Conservation (phyloP, 2,113 vertebrate species). For the Pelobates fuscus region DNA sequence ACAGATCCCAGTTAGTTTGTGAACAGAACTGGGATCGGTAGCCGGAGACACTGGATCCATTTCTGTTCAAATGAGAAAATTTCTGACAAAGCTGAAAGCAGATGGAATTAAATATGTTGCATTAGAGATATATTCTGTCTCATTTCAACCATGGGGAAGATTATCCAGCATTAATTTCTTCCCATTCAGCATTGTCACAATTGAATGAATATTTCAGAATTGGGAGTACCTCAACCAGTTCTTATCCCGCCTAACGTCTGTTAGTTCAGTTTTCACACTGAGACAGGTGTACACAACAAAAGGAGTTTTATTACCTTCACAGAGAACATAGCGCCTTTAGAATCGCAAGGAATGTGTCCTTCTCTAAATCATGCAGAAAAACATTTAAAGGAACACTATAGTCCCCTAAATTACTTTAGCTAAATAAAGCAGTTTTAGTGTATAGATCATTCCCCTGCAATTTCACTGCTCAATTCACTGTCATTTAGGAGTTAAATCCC, state of each 20-base stretch:
- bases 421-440: no score
- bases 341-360: no score
- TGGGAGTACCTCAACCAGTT: constrained; percentile 88
- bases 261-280: constrained; percentile 87
- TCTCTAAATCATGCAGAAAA: no score
- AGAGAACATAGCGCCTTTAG: no score
- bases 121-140: constrained; percentile 72
- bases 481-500: no score
- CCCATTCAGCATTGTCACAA: constrained; percentile 80
- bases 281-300: constrained; percentile 98
- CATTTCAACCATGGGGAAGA: constrained; percentile 73
- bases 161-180: constrained; percentile 80
- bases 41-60: background rate
- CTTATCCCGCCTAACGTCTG: constrained; percentile 87
- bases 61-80: constrained; percentile 61
- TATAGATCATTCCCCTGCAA: no score
- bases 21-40: background rate
- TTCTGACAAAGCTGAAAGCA: constrained; percentile 65
- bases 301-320: no score
- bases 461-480: no score
- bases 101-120: constrained; percentile 74
- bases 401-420: no score
- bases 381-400: no score
- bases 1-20: no score
- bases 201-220: constrained; percentile 99